phyloP scores from a whole-genome alignment of 2,797 vertebrate species.

The Masticophis lateralis region DNA sequence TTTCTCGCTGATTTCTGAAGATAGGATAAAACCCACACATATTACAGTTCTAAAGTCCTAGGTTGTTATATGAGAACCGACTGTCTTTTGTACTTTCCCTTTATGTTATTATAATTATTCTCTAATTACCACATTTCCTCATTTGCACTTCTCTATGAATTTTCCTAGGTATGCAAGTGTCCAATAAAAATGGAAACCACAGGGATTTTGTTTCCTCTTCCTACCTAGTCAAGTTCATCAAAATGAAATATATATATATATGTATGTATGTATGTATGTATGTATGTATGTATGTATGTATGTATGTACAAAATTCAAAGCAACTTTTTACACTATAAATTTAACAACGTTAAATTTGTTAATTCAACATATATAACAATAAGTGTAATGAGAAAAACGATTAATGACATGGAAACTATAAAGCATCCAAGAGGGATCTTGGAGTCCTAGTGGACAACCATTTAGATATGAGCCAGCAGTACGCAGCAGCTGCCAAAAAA shows the following conservation, averaged over 20 bases:
- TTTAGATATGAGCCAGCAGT: no score
- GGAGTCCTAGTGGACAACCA: no score
- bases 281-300: no score
- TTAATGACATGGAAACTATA: not conserved
- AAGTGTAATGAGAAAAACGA: not conserved
- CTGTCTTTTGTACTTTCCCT: not conserved
- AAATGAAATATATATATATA: no score
- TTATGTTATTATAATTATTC: not conserved
- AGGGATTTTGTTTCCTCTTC: not conserved
- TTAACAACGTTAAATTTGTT: not conserved
- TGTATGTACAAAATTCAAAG: not conserved
- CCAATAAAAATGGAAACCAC: not conserved
- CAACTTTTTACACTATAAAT: not conserved
- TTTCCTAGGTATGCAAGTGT: not conserved
- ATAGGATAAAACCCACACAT: not conserved
- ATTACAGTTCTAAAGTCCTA: not conserved
- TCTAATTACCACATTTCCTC: not conserved
- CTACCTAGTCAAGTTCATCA: not conserved
- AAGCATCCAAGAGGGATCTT: no score
- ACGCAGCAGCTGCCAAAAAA: no score
- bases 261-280: no score
- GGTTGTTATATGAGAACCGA: not conserved
- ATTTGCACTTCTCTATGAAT: not conserved
- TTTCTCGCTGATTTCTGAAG: constrained; percentile 1
- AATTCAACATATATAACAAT: not conserved